Percentiles rank a stretch among this genome's conserved stretches.
phyloP scores from a whole-genome alignment of 1,140 invertebrate genomes.

The Liolophura sinensis region DNA sequence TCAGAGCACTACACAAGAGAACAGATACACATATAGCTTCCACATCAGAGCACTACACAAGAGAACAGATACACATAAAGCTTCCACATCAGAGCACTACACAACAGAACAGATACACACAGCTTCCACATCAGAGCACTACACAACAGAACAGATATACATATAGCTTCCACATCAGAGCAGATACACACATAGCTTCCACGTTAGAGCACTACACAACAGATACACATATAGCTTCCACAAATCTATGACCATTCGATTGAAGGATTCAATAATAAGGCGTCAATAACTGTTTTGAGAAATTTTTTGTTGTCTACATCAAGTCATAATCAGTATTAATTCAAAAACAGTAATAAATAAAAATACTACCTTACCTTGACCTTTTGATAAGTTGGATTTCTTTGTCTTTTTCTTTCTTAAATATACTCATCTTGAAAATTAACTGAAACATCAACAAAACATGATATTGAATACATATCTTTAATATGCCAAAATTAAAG shows the following conservation, averaged over 20 bases:
- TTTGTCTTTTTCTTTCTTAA: slow-evolving; percentile 32
- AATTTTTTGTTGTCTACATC: too few relatives aligned
- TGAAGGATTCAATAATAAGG: too few relatives aligned
- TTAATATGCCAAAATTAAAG: background rate
- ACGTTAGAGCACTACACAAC: slow-evolving; percentile 33
- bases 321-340: too few relatives aligned
- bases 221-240: background rate
- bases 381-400: slow-evolving; percentile 36
- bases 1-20: slow-evolving; percentile 26
- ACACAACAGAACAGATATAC: slow-evolving; percentile 8
- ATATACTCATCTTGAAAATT: slow-evolving; percentile 46
- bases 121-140: slow-evolving; percentile 40
- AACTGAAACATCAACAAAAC: slow-evolving; percentile 33
- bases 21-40: slow-evolving; percentile 15
- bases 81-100: slow-evolving; percentile 38
- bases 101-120: slow-evolving; percentile 5
- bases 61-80: slow-evolving; percentile 4
- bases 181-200: too few relatives aligned
- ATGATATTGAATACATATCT: slow-evolving; percentile 3
- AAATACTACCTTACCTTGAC: slow-evolving; percentile 31
- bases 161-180: background rate
- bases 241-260: too few relatives aligned
- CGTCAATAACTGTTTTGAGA: too few relatives aligned
- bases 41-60: slow-evolving; percentile 36
- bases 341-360: too few relatives aligned